These are phyloP conservation scores for Eilema depressum DNA, from an alignment of 2,888 invertebrate species.

Conservation along the genomic window DNA sequence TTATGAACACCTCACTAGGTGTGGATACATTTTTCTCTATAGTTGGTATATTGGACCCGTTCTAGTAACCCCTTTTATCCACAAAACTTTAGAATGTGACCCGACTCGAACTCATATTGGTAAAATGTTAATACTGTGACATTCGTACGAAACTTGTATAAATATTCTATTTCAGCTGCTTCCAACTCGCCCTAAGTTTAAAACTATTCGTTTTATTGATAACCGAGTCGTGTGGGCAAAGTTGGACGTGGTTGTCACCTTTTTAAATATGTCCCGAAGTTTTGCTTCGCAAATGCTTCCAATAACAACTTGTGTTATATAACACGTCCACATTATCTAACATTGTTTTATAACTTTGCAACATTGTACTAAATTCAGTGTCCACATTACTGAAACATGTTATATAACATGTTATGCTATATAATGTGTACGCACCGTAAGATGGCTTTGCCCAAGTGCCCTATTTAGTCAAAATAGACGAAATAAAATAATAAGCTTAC, in stretches of 20 bases:
- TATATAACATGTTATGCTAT: no score
- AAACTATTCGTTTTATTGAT: constrained; percentile 37
- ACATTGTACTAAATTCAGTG: no score
- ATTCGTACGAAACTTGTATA: not conserved
- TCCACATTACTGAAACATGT: no score
- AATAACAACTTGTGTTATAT: not conserved
- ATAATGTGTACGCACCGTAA: no score
- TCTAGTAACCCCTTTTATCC: not conserved
- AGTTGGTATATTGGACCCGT: no score
- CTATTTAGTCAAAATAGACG: no score
- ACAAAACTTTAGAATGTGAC: constrained; percentile 9
- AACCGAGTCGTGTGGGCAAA: constrained; percentile 12
- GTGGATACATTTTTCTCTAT: no score
- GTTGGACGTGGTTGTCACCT: constrained; percentile 3
- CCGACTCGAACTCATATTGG: constrained; percentile 4
- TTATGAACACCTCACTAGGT: no score
- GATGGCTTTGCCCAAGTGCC: no score
- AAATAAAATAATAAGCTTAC: no score
- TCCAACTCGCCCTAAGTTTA: not conserved
- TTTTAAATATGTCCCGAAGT: not conserved
- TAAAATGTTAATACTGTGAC: constrained; percentile 7
- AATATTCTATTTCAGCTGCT: constrained; percentile 14
- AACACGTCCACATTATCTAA: no score
- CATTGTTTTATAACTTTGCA: no score
- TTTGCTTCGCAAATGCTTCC: not conserved